A percentile compares a stretch with the other conserved stretches of the same genome.
Evolutionary conservation across 2,797 vertebrate genomes (phyloP).

Genomic region (Enteromius fasciolatus): DNA sequence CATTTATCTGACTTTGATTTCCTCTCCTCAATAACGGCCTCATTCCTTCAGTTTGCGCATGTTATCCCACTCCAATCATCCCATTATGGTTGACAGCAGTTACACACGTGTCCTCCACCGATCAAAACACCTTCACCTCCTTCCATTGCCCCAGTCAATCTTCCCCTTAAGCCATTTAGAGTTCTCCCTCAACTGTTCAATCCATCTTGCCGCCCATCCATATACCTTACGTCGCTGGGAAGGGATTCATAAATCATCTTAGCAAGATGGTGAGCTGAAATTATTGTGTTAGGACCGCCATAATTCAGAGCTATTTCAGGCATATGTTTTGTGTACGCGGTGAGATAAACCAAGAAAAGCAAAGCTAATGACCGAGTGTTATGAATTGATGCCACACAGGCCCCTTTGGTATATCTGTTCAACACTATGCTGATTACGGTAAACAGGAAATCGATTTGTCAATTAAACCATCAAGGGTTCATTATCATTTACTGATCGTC

Average conservation of each 20-base stretch:
- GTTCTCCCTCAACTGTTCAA: not conserved
- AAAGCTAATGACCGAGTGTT: not conserved
- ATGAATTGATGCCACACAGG: not conserved
- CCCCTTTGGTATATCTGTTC: not conserved
- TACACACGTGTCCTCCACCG: not conserved
- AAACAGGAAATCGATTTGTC: slow-evolving; percentile 31
- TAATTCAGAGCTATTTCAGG: not conserved
- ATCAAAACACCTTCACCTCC: slow-evolving; percentile 25
- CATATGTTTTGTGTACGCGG: not conserved
- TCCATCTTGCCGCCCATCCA: not conserved
- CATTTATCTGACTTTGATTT: slow-evolving; percentile 47
- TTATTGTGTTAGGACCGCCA: not conserved
- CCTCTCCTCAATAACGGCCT: slow-evolving; percentile 35
- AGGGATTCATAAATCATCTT: slow-evolving; percentile 18
- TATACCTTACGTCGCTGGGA: not conserved
- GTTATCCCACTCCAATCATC: slow-evolving; percentile 43
- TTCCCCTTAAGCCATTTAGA: not conserved
- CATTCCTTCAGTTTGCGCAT: slow-evolving; percentile 4
- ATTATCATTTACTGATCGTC: slow-evolving; percentile 19
- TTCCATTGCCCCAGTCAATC: slow-evolving; percentile 2
- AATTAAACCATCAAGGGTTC: slow-evolving; percentile 19
- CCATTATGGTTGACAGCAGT: slow-evolving; percentile 20
- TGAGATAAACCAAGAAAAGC: not conserved
- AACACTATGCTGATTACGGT: not conserved
- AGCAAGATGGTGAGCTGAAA: not conserved